Base-by-base conservation (phyloP, 2,113 vertebrate genomes). In the Sminthopsis crassicaudata region DNA sequence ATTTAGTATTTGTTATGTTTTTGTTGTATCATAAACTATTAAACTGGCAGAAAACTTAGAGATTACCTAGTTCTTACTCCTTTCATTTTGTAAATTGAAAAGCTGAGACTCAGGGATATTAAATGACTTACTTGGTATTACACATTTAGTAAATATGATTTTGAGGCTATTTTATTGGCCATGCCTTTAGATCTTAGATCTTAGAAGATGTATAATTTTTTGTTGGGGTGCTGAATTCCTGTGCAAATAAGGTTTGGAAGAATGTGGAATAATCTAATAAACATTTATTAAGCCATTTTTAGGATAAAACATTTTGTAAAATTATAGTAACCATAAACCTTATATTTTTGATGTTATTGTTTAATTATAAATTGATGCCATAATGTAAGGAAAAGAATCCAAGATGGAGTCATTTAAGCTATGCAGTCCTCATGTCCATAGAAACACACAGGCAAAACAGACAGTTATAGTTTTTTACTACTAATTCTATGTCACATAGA, bases 231-330 rank as follows among this genome's bases (percentile, higher is more conserved):
- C 4, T 84, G 5, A 14, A 76, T n/a, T 76, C 36, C 67, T 76
- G 6, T 76, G 16, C 36, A n/a, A 26, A 22, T n/a, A 84, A 42
- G 36, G 1, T 42, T 84, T 42, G 6, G 67, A 84, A 42, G 36
- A 84, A 8, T 84, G 67, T n/a, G 50, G 52, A 7, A 5, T 8
- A 54, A 9, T 16, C 3, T 22, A 50, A 7, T 0, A 25, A 48
- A 92, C 8, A 6, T 23, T 10, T 24, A 30, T 27, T 53, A 46
- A 91, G 50, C 54, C 10, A 1, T 42, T 26, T 6, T 9, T 76
- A 0, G 2, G 25, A 22, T 90, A 0, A 0, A n/a, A 22, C 19
- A 11, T 52, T 50, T 0, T 3, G 23, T 84, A n/a, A 76, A 36
- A 19, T 76, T 76, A 5, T n/a, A 16, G 42, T 5, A n/a, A 16